A percentile compares a stretch with the other conserved stretches of the same genome.
These are phyloP conservation scores for Eucriotettix oculatus DNA, from an alignment of 2,888 invertebrate species.

Conservation along the genomic window DNA sequence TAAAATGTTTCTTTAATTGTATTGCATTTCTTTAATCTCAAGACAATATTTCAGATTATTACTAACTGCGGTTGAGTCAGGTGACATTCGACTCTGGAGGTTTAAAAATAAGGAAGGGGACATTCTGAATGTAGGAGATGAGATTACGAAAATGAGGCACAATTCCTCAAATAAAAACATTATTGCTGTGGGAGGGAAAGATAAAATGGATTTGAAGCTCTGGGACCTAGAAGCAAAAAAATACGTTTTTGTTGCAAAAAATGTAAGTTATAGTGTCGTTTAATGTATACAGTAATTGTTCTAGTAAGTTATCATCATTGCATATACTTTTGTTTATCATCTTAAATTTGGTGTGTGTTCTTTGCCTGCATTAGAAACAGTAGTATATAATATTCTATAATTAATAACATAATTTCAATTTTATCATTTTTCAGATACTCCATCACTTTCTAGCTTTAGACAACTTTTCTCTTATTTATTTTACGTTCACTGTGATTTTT, in stretches of 20 bases:
- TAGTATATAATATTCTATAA: too few species aligned
- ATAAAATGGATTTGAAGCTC: slow-evolving; percentile 64
- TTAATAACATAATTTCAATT: too few species aligned
- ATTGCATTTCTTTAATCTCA: background rate
- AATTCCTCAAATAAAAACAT: slow-evolving; percentile 37
- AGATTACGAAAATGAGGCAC: slow-evolving; percentile 39
- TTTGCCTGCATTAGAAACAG: too few species aligned
- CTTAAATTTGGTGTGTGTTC: too few species aligned
- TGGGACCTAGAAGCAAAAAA: slow-evolving; percentile 45
- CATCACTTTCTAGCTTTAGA: too few species aligned
- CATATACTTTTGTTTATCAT: too few species aligned
- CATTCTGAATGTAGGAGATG: slow-evolving; percentile 7
- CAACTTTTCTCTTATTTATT: too few species aligned
- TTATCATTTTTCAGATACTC: too few species aligned
- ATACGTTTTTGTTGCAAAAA: slow-evolving; percentile 40
- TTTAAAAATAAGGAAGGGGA: slow-evolving; percentile 23
- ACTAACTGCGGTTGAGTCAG: slow-evolving; percentile 41
- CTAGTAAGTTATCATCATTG: too few species aligned
- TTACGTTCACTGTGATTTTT: too few species aligned
- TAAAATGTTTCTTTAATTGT: too few species aligned
- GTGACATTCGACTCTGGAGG: slow-evolving; percentile 44
- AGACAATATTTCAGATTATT: background rate
- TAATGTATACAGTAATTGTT: too few species aligned
- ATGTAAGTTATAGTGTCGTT: slow-evolving; percentile 27
- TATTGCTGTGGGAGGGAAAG: slow-evolving; percentile 78